Base-by-base conservation (phyloP, 92 coral and sea anemone genomes). In the Siderastrea radians region DNA sequence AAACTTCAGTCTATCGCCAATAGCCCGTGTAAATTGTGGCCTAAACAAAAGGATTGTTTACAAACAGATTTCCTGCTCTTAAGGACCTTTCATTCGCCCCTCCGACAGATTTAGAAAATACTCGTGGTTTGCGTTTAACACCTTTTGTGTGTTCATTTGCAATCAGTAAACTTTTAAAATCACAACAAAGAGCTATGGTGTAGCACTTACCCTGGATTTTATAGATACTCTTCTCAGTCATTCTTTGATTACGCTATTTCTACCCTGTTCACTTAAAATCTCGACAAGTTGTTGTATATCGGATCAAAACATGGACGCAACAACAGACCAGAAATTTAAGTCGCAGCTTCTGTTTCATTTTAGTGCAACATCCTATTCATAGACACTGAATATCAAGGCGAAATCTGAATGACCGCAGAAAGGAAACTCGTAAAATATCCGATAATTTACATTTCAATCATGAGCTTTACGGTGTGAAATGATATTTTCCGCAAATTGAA, bases 1-100 rank as follows among this genome's bases (percentile, higher is more conserved):
- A 62, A 73, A 67, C 66, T 53, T 74, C 65, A 84, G 63, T 84
- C 87, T 74, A 44, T 73, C 80, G 71, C 49, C 81, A 73, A 84
- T 62, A 74, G 74, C 70, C 87, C 87, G 79, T 61, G 87, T 74
- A 63, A 84, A 74, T 19, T 47, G 72, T 14, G 49, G 87, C 4
- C 87, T 62, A 84, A 84, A 74, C 80, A 73, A 73, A 60, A 49
- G 48, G 45, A 60, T 48, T 84, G 80, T 84, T 84, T 84, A 73
- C 78, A 84, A 84, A 84, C 81, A 74, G 43, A 61, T 49, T 74
- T 84, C 80, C 87, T 74, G 72, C 62, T 6, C 62, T 60, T 72
- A 74, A 84, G n/a, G 9, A 60, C 73, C 68, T 74, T 48, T 49
- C 53, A n/a, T 70, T 26, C 19, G 13, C n/a, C 49, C 19, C 85